Conservation (phyloP, 2,888 invertebrate species). For the Oegoconia quadripuncta region DNA sequence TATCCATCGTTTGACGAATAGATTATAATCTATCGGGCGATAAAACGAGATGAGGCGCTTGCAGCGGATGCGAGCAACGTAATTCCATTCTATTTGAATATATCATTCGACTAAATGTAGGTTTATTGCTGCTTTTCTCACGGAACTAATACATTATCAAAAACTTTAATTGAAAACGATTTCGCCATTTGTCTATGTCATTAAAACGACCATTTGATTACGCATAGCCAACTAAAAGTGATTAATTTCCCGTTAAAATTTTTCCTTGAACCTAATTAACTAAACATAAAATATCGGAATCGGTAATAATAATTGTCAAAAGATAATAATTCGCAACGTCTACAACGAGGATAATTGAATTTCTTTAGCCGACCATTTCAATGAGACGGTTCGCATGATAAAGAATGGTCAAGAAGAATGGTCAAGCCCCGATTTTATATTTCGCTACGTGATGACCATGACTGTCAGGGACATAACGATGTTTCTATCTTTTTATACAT, state of each 20-base stretch:
- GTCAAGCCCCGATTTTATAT: slow-evolving; percentile 64
- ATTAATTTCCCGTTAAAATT: slow-evolving; percentile 43
- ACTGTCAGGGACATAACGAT: slow-evolving; percentile 58
- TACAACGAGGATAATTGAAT: slow-evolving; percentile 42
- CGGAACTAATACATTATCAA: slow-evolving; percentile 76
- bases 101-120: slow-evolving; percentile 74
- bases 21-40: slow-evolving; percentile 62
- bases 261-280: slow-evolving; percentile 44
- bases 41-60: slow-evolving; percentile 62
- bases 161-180: slow-evolving; percentile 70
- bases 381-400: slow-evolving; percentile 52
- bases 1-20: slow-evolving; percentile 68
- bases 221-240: slow-evolving; percentile 30
- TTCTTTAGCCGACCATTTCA: slow-evolving; percentile 48
- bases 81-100: slow-evolving; percentile 75
- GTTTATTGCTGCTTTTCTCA: slow-evolving; percentile 78
- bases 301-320: slow-evolving; percentile 26
- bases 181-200: slow-evolving; percentile 66
- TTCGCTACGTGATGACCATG: slow-evolving; percentile 60
- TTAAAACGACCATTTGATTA: slow-evolving; percentile 53
- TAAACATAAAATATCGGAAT: slow-evolving; percentile 15
- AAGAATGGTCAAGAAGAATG: slow-evolving; percentile 66
- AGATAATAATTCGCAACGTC: slow-evolving; percentile 43
- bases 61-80: slow-evolving; percentile 70
- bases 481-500: slow-evolving; percentile 70